A percentile compares a stretch with the other conserved stretches of the same genome.
These are phyloP conservation scores for Thalassaphorura encarpata DNA, from an alignment of 1,140 invertebrate species.

Conservation along the genomic window DNA sequence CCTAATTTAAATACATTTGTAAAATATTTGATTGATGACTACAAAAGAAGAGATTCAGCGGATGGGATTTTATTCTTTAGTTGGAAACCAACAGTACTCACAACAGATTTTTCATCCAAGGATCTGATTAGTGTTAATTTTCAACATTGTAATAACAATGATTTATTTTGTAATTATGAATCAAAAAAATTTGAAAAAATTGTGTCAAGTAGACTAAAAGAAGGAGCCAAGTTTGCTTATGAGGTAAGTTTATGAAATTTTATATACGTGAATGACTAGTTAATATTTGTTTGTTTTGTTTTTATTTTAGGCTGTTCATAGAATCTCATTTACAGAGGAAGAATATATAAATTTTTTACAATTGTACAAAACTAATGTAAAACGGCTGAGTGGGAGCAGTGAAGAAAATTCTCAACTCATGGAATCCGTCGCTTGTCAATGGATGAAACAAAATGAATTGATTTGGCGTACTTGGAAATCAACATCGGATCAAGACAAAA, in stretches of 20 bases:
- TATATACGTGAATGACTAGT: neutral
- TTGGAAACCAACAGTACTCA: conserved; percentile 55
- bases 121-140: conserved; percentile 41
- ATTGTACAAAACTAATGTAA: conserved; percentile 37
- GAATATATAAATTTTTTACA: conserved; percentile 47
- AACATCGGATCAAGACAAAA: conserved; percentile 42
- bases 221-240: conserved; percentile 43
- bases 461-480: conserved; percentile 49
- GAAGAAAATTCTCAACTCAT: conserved; percentile 30
- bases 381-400: neutral
- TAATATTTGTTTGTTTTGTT: conserved; percentile 22
- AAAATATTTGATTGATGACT: conserved; percentile 41
- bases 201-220: conserved; percentile 48
- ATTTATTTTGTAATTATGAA: conserved; percentile 49
- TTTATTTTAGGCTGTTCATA: conserved; percentile 43
- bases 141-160: conserved; percentile 32
- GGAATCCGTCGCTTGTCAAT: conserved; percentile 54
- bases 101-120: conserved; percentile 34
- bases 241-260: conserved; percentile 34
- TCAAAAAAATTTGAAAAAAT: conserved; percentile 55
- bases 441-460: conserved; percentile 49
- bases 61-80: conserved; percentile 50
- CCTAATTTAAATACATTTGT: conserved; percentile 43
- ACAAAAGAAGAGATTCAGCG: conserved; percentile 33
- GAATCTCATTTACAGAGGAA: conserved; percentile 45